phyloP scores from a whole-genome alignment of 2,888 invertebrate species.

The Conus canariensis region DNA sequence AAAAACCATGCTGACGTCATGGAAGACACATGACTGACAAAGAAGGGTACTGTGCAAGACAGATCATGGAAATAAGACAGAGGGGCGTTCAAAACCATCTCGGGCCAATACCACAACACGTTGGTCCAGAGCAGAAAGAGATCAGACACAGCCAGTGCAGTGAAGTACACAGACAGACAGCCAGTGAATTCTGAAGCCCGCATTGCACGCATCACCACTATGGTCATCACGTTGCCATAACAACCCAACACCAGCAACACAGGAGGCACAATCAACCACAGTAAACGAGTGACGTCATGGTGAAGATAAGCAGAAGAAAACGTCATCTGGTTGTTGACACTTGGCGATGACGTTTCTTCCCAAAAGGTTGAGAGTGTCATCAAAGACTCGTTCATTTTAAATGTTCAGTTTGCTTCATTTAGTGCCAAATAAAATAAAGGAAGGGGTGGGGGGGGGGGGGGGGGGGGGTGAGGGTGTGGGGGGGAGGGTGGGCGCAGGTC shows the following conservation, averaged over 20 bases:
- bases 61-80: background rate
- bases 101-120: background rate
- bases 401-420: too few species aligned
- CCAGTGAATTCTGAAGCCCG: background rate
- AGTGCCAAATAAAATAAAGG: too few species aligned
- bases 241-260: background rate
- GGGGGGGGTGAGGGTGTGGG: too few species aligned
- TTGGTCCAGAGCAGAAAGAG: background rate
- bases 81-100: background rate
- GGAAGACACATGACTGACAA: background rate
- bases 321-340: too few species aligned
- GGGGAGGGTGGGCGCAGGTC: too few species aligned
- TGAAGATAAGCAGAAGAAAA: background rate
- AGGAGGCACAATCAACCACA: slow-evolving; percentile 3
- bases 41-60: background rate
- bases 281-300: background rate
- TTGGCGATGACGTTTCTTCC: background rate
- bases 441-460: too few species aligned
- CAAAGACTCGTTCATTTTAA: too few species aligned
- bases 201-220: slow-evolving; percentile 1
- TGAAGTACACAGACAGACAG: slow-evolving; percentile 20
- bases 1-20: background rate
- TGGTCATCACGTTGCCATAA: slow-evolving; percentile 4
- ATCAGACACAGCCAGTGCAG: background rate
- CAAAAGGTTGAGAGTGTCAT: background rate